Evolutionary conservation across 2,797 vertebrate genomes (phyloP).

Genomic region (Leucoraja ocellata): DNA sequence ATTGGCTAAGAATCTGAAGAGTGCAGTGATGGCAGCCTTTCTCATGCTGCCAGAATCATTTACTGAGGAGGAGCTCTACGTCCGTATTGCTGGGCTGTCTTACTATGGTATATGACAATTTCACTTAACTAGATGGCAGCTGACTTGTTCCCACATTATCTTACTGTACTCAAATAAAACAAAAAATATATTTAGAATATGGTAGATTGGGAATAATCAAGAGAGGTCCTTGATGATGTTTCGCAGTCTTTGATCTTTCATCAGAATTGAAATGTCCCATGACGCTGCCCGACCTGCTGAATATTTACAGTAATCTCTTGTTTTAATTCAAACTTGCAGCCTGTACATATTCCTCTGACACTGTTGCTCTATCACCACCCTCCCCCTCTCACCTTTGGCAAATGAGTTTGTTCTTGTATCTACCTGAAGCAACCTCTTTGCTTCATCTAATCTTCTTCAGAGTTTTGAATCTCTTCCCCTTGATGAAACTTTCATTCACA

Average conservation of each 20-base stretch:
- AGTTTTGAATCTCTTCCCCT: not conserved
- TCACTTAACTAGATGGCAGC: not conserved
- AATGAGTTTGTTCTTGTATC: not conserved
- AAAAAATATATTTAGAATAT: too few relatives aligned
- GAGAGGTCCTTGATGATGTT: too few relatives aligned
- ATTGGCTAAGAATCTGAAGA: conserved; percentile 78
- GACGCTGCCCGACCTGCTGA: too few relatives aligned
- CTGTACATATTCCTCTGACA: not conserved
- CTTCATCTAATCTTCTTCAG: not conserved
- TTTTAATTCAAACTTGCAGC: too few relatives aligned
- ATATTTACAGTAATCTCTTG: too few relatives aligned
- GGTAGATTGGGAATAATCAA: too few relatives aligned
- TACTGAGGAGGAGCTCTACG: conserved; percentile 83
- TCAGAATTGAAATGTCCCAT: too few relatives aligned
- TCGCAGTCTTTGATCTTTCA: too few relatives aligned
- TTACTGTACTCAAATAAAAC: too few relatives aligned
- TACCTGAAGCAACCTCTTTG: not conserved
- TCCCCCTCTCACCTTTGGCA: not conserved
- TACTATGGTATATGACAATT: conserved; percentile 66
- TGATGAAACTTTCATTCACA: not conserved
- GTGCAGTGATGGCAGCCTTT: conserved; percentile 78
- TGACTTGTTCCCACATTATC: not conserved
- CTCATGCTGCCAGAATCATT: conserved; percentile 93
- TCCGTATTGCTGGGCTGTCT: conserved; percentile 84
- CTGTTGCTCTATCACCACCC: not conserved